A percentile compares a stretch with the other conserved stretches of the same genome.
Evolutionary conservation across 2,888 invertebrate genomes (phyloP).

Genomic region (Clunio marinus): DNA sequence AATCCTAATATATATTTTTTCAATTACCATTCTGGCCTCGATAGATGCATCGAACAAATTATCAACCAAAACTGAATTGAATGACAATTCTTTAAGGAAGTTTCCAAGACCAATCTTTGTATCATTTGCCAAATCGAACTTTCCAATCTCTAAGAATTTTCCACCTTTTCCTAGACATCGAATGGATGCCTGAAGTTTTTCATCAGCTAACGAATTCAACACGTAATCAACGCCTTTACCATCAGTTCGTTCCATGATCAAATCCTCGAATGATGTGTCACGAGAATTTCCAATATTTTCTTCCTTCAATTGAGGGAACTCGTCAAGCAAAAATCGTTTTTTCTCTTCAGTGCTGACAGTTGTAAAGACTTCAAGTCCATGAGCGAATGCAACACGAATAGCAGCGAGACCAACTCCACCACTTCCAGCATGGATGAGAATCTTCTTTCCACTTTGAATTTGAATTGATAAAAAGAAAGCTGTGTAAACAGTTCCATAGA

Average conservation of each 20-base stretch:
- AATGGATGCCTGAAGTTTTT: slow-evolving; percentile 73
- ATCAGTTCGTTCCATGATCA: slow-evolving; percentile 72
- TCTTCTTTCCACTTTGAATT: slow-evolving; percentile 48
- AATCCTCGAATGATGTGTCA: slow-evolving; percentile 79
- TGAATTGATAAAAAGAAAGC: slow-evolving; percentile 49
- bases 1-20: slow-evolving; percentile 53
- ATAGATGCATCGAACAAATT: slow-evolving; percentile 56
- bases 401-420: slow-evolving; percentile 76
- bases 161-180: slow-evolving; percentile 60
- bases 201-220: slow-evolving; percentile 86
- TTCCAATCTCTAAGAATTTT: slow-evolving; percentile 80
- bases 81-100: slow-evolving; percentile 67
- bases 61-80: slow-evolving; percentile 76
- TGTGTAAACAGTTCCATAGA: slow-evolving; percentile 64
- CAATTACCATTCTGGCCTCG: slow-evolving; percentile 59
- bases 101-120: slow-evolving; percentile 60
- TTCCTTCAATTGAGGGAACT: slow-evolving; percentile 57
- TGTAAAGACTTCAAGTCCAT: slow-evolving; percentile 63
- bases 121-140: slow-evolving; percentile 71
- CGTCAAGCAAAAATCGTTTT: slow-evolving; percentile 58
- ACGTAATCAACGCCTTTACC: slow-evolving; percentile 89
- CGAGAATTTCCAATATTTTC: slow-evolving; percentile 78
- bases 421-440: slow-evolving; percentile 59
- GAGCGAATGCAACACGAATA: slow-evolving; percentile 62
- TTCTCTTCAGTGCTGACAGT: slow-evolving; percentile 67